phyloP scores from a whole-genome alignment of 1,140 invertebrate species.

The Plutomurus gul region DNA sequence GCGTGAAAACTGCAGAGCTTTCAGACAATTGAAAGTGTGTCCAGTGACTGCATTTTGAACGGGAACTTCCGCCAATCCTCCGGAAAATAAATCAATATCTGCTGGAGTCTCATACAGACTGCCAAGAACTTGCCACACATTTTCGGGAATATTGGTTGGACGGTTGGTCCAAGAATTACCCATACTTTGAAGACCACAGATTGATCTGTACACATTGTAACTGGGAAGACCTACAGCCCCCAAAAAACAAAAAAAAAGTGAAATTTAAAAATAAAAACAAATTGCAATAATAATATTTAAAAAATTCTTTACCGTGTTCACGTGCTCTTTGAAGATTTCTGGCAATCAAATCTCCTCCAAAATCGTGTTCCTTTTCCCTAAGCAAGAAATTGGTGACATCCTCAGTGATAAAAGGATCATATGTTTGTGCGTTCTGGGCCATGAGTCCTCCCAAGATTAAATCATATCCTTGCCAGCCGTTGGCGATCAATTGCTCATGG shows the following conservation, averaged over 20 bases:
- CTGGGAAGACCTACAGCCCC: constrained; percentile 56
- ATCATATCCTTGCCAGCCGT: constrained; percentile 46
- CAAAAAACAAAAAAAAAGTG: background rate
- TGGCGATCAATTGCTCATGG: constrained; percentile 58
- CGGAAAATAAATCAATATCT: constrained; percentile 65
- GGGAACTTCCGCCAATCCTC: constrained; percentile 62
- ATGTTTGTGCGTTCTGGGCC: constrained; percentile 49
- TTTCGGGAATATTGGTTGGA: constrained; percentile 35
- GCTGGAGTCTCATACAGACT: constrained; percentile 54
- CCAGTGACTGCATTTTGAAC: constrained; percentile 61
- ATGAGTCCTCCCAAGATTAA: constrained; percentile 48
- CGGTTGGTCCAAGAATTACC: constrained; percentile 60
- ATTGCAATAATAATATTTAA: background rate
- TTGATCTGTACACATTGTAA: constrained; percentile 61
- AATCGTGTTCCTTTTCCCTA: constrained; percentile 44
- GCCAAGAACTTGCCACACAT: constrained; percentile 57
- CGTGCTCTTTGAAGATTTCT: constrained; percentile 56
- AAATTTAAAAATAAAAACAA: too few relatives aligned
- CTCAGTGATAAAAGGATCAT: constrained; percentile 52
- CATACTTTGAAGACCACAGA: constrained; percentile 63
- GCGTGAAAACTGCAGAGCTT: constrained; percentile 60
- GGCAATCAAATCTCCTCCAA: constrained; percentile 52
- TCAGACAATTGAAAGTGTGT: constrained; percentile 60
- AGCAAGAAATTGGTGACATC: constrained; percentile 51
- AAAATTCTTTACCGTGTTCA: constrained; percentile 57